A percentile compares a stretch with the other conserved stretches of the same genome.
Evolutionary conservation across 2,113 vertebrate species (phyloP).

Genomic region (western clawed frog (Xenopus tropicalis)): DNA sequence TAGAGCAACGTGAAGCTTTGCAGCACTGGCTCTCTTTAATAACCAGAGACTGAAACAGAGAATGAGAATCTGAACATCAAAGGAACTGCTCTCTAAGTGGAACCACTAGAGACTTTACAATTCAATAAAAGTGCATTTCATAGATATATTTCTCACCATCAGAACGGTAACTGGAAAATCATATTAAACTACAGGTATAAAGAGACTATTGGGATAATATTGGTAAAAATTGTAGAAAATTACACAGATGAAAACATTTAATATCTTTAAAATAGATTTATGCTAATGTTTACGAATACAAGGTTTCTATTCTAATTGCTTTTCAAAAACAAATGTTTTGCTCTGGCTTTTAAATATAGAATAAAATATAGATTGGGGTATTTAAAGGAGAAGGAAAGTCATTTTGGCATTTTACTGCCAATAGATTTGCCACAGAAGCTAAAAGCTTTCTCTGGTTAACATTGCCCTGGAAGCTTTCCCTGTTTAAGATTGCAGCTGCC

Average conservation of each 20-base stretch:
- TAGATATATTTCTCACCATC: slow-evolving; percentile 10
- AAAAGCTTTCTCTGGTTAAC: too few species aligned
- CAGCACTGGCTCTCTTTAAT: background rate
- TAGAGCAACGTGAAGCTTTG: background rate
- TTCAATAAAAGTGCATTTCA: background rate
- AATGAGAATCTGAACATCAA: background rate
- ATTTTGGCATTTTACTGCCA: too few species aligned
- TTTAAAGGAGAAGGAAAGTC: too few species aligned
- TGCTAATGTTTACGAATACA: background rate
- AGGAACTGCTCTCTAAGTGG: slow-evolving; percentile 1
- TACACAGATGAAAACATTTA: background rate
- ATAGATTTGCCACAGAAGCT: too few species aligned
- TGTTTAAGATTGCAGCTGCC: too few species aligned
- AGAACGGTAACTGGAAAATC: background rate
- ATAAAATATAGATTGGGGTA: too few species aligned
- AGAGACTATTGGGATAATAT: slow-evolving; percentile 12
- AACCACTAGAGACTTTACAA: slow-evolving; percentile 14
- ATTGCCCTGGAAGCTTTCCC: too few species aligned
- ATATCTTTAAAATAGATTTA: background rate
- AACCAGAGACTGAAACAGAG: background rate
- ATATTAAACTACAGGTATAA: background rate
- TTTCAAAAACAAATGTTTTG: too few species aligned
- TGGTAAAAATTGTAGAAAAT: slow-evolving; percentile 8
- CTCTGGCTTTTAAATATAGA: too few species aligned
- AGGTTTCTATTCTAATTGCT: too few species aligned